Base-by-base conservation (phyloP, 2,113 vertebrate species). In the Muntiacus muntjak region DNA sequence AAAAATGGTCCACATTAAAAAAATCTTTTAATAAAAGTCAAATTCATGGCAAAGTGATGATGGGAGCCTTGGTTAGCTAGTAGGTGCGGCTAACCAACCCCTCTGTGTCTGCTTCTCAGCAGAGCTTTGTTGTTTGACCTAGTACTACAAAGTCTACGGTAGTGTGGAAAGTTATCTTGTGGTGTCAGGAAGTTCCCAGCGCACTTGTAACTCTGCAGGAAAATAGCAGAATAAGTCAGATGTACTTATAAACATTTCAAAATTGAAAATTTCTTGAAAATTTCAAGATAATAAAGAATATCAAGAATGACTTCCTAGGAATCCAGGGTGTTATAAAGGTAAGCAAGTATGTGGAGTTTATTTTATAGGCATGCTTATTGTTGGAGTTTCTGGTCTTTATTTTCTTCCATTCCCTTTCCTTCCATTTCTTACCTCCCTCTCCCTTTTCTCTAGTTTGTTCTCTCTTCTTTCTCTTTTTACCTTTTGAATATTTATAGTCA, bases 171-270 rank as follows among this genome's bases (percentile, higher is more conserved):
- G 30, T 83, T 43, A 36, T 54, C 95, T 67, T 82, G 40, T 62
- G 30, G 45, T 94, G 30, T 78, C 19, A 47, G 40, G 40, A 78
- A 45, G 2, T 76, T 91, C 17, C 8, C 14, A 71, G 33, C 9
- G 74, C 7, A 81, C 16, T 52, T 82, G 2, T 86, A 78, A 89
- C 28, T 58, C 54, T 78, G 17, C 28, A 89, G 96, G 33, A 28
- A 95, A 96, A 52, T 88, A 86, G 89, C 45, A 91, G 78, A 93
- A 85, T 85, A 81, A 97, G 47, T 23, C 62, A 58, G n/a, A 50
- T 8, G 1, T 21, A 36, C 74, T 95, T 82, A 60, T 10, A 74
- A 89, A 83, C 25, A 83, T 91, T 91, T 78, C n/a, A 89, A 83
- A 6, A 60, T 43, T 43, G 84, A 86, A 14, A 78, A 50, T 93